Percentiles rank a stretch among this genome's conserved stretches.
Evolutionary conservation across 2,797 vertebrate species (phyloP).

Genomic region (Galagoides demidoff): DNA sequence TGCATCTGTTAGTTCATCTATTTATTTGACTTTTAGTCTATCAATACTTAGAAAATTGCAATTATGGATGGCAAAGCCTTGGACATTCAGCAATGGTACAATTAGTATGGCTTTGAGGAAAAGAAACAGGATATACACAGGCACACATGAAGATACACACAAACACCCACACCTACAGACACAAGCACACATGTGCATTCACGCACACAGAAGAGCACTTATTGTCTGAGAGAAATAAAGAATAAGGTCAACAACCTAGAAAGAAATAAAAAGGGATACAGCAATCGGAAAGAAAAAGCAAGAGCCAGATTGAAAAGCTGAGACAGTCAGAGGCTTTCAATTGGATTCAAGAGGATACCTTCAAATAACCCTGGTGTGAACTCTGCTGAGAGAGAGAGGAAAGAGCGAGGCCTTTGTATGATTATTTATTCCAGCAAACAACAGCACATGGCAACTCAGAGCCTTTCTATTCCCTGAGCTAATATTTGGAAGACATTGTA

Average conservation of each 20-base stretch:
- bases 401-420: slow-evolving; percentile 62
- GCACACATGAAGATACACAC: neutral
- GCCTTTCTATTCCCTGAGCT: slow-evolving; percentile 79
- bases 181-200: too few species aligned
- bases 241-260: slow-evolving; percentile 69
- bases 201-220: neutral
- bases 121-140: neutral
- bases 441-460: slow-evolving; percentile 59
- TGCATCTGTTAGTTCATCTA: slow-evolving; percentile 51
- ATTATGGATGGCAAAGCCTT: slow-evolving; percentile 48
- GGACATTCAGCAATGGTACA: slow-evolving; percentile 32
- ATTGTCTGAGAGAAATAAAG: slow-evolving; percentile 70
- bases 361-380: slow-evolving; percentile 70
- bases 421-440: slow-evolving; percentile 84
- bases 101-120: neutral
- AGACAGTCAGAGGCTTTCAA: slow-evolving; percentile 71
- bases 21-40: slow-evolving; percentile 68
- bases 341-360: slow-evolving; percentile 64
- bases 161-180: neutral
- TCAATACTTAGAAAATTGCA: slow-evolving; percentile 62
- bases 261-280: slow-evolving; percentile 57
- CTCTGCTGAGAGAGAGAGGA: slow-evolving; percentile 60
- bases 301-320: slow-evolving; percentile 64
- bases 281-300: slow-evolving; percentile 53
- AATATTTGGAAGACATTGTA: slow-evolving; percentile 84